phyloP scores from a whole-genome alignment of 2,113 vertebrate species.

The Polyodon spathula region DNA sequence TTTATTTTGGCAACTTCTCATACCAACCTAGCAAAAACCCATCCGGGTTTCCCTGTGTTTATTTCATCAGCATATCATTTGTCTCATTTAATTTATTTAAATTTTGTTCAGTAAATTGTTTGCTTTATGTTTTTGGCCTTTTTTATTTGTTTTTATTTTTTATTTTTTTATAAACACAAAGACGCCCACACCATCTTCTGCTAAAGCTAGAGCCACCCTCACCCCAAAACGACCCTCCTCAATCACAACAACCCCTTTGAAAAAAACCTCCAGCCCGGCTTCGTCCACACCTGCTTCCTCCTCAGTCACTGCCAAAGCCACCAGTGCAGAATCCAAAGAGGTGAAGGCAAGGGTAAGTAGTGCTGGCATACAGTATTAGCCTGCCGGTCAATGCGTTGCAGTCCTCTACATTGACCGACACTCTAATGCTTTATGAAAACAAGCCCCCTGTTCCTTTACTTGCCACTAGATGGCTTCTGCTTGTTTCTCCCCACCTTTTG shows the following conservation, averaged over 20 bases:
- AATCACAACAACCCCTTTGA: conserved; percentile 57
- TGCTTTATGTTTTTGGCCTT: conserved; percentile 28
- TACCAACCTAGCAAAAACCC: not conserved
- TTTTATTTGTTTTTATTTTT: conserved; percentile 45
- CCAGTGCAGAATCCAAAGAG: conserved; percentile 44
- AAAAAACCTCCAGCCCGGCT: conserved; percentile 52
- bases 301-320: conserved; percentile 53
- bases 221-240: conserved; percentile 55
- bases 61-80: conserved; percentile 19
- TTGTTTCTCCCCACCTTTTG: not conserved
- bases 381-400: not conserved
- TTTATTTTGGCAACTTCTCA: not conserved
- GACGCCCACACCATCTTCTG: conserved; percentile 66
- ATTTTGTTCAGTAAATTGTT: conserved; percentile 37
- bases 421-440: too few species aligned
- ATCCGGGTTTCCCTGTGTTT: conserved; percentile 4
- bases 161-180: conserved; percentile 54
- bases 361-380: not conserved
- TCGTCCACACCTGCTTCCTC: conserved; percentile 37
- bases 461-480: too few species aligned
- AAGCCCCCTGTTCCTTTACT: too few species aligned
- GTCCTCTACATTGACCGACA: not conserved
- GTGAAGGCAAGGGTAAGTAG: conserved; percentile 65
- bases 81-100: conserved; percentile 34
- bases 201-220: conserved; percentile 59